Base-by-base conservation (phyloP, 1,140 invertebrate genomes). In the Drosophila pruinosa region DNA sequence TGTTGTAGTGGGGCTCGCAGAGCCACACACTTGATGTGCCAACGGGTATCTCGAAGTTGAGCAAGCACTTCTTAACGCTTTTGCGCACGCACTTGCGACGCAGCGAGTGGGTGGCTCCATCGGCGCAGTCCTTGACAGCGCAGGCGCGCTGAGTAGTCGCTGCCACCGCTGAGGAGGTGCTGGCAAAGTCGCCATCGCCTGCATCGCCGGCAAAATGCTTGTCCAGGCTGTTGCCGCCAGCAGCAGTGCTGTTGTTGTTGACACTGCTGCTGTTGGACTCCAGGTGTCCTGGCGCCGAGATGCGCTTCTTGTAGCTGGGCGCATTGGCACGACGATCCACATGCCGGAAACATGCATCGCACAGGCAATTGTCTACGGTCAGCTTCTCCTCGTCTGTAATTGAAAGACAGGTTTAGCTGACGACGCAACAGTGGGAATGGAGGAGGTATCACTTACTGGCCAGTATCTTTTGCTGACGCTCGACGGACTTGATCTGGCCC, bases 271-370 rank as follows among this genome's bases (percentile, higher is more conserved):
- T 31, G 2, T 75, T 45, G 8, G 67, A 73, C 22, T 91, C 82
- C 8, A 86, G 31, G n/a, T 82, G 69, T 1, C 88, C 92, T 12
- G 82, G 91, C 2, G 89, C 78, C 10, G 68, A 93, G 67, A 68
- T 92, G 70, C 90, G 89, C 64, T 93, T 93, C 47, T 93, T 92
- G 79, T 94, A 94, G 14, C 77, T 80, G 0, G 82, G 73, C 93
- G 93, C 94, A 90, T 94, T 94, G 70, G 95, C 95, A 78, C 95
- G 96, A 57, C 95, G 92, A 91, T 96, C 96, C 17, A 97, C 95
- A 86, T 96, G 96, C 0, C 96, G 93, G 89, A 96, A 96, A 86
- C 96, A 97, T 21, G 96, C 96, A 90, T 97, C 96, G 89, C 96
- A 97, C 15, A 97, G 92, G 77, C 96, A 97, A 34, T 95, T 96